phyloP scores from a whole-genome alignment of 2,113 vertebrate species.

The Xerus inauris region DNA sequence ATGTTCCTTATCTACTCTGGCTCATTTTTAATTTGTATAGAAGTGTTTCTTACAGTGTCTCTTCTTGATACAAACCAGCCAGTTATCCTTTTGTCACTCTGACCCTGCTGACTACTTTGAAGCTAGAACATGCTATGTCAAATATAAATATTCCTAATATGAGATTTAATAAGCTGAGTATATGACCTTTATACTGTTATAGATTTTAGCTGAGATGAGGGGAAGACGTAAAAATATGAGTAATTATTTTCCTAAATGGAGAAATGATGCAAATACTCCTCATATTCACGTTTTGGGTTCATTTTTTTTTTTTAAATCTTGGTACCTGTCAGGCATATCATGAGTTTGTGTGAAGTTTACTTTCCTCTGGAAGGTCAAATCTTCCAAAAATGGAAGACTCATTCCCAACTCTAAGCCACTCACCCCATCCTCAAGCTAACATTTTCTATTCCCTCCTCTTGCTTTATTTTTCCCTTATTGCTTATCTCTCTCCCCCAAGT shows the following conservation, averaged over 20 bases:
- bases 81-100: neutral
- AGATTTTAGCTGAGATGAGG: conserved; percentile 3
- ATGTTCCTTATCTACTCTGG: neutral
- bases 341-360: neutral
- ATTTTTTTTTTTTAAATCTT: neutral
- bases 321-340: neutral
- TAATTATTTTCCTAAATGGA: neutral
- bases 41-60: neutral
- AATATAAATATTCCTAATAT: neutral
- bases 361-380: neutral
- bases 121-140: neutral
- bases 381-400: neutral
- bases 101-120: neutral
- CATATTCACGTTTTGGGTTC: neutral
- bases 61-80: neutral
- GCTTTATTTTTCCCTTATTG: neutral
- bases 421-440: neutral
- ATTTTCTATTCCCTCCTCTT: neutral
- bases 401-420: neutral
- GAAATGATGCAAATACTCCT: neutral
- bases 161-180: neutral
- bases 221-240: neutral
- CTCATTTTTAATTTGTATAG: conserved; percentile 4
- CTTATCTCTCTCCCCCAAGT: neutral
- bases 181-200: neutral